A percentile compares a stretch with the other conserved stretches of the same genome.
phyloP scores from a whole-genome alignment of 92 coral and sea anemone species.

The Actinernus sp. region DNA sequence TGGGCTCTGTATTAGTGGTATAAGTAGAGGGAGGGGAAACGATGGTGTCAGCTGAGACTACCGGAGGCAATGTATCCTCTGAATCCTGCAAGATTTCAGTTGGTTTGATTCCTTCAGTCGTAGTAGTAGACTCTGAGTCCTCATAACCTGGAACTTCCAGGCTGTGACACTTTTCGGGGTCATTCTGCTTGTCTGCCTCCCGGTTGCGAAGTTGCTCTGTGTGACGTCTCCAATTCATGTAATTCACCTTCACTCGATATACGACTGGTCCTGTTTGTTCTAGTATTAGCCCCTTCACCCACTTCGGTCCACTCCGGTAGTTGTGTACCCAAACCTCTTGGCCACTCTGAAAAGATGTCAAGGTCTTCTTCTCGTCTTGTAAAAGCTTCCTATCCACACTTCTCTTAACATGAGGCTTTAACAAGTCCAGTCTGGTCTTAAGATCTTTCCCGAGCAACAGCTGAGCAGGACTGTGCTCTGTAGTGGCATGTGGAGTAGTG shows the following conservation, averaged over 20 bases:
- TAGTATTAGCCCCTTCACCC: constrained; percentile 25
- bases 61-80: too few relatives aligned
- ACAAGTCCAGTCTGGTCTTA: constrained; percentile 35
- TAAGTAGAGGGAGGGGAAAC: too few relatives aligned
- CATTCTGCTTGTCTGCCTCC: too few relatives aligned
- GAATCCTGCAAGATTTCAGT: too few relatives aligned
- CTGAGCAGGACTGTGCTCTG: constrained; percentile 47
- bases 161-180: too few relatives aligned
- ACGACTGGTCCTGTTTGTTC: constrained; percentile 41
- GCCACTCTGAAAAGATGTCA: constrained; percentile 24
- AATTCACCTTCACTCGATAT: constrained; percentile 14
- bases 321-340: constrained; percentile 14
- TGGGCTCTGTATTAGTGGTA: too few relatives aligned
- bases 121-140: too few relatives aligned
- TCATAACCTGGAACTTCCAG: too few relatives aligned
- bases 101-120: too few relatives aligned
- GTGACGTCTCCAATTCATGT: constrained; percentile 20
- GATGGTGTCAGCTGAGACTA: too few relatives aligned
- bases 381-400: constrained; percentile 32
- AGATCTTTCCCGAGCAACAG: constrained; percentile 27
- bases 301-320: constrained; percentile 31
- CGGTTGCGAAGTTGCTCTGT: constrained; percentile 23
- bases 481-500: constrained; percentile 31
- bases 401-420: constrained; percentile 37
- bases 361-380: constrained; percentile 4